Conservation (phyloP, 2,888 invertebrate species). For the Barypeithes pellucidus region DNA sequence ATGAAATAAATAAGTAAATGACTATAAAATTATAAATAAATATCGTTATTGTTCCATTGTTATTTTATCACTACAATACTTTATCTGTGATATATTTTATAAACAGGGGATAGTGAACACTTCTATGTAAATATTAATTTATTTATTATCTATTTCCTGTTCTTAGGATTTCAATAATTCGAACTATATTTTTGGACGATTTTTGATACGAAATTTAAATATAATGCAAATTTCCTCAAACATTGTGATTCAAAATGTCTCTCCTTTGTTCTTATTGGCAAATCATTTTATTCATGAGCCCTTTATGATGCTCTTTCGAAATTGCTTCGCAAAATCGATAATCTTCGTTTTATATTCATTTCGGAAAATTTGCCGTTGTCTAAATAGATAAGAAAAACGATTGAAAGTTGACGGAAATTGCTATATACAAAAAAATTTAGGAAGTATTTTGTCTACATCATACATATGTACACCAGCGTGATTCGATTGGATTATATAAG, state of each 20-base stretch:
- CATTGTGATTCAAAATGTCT: constrained; percentile 1
- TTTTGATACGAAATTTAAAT: constrained; percentile 3
- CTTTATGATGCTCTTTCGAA: constrained; percentile 19
- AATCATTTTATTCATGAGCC: constrained; percentile 28
- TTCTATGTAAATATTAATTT: too few relatives aligned
- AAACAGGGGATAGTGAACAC: too few relatives aligned
- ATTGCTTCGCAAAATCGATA: constrained; percentile 24
- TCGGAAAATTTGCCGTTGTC: constrained; percentile 7
- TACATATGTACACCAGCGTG: too few relatives aligned
- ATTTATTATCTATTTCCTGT: too few relatives aligned
- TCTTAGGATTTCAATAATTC: too few relatives aligned
- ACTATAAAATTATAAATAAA: too few relatives aligned
- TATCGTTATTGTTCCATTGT: too few relatives aligned
- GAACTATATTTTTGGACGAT: neutral
- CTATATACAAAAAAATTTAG: neutral
- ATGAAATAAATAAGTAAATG: too few relatives aligned
- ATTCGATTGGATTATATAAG: too few relatives aligned
- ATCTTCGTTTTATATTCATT: constrained; percentile 39
- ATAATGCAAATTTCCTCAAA: neutral
- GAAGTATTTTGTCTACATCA: neutral
- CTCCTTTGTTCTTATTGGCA: neutral
- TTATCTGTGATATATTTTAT: too few relatives aligned
- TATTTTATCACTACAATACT: too few relatives aligned
- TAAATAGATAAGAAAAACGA: neutral
- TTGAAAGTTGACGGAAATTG: neutral